Conservation (phyloP, 2,797 vertebrate genomes). For the Stomatorhinus walkeri region DNA sequence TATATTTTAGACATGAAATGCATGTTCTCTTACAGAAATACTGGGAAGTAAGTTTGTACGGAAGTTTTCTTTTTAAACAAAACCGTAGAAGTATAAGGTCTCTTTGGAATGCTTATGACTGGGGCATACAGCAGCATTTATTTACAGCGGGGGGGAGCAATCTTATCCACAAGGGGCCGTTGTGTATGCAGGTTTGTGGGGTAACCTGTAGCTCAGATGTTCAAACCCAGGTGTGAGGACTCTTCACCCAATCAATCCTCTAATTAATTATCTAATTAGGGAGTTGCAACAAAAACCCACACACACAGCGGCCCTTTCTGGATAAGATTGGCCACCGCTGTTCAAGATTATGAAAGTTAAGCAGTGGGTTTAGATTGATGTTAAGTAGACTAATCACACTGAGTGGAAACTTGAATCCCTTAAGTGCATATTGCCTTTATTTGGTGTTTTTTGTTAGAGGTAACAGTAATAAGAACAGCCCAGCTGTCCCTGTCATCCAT, state of each 20-base stretch:
- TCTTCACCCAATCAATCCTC: not conserved
- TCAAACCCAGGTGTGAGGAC: not conserved
- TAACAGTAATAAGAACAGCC: not conserved
- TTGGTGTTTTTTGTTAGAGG: not conserved
- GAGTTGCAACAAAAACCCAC: not conserved
- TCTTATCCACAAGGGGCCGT: not conserved
- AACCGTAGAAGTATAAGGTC: not conserved
- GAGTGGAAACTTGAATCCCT: not conserved
- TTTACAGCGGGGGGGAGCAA: not conserved
- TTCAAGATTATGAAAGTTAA: not conserved
- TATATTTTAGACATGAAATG: not conserved
- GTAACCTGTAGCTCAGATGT: not conserved
- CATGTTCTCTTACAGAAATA: not conserved
- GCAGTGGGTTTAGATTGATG: not conserved
- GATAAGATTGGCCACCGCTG: not conserved
- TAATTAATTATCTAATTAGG: not conserved
- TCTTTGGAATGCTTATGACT: not conserved
- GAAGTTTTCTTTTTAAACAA: not conserved
- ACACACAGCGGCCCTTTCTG: not conserved
- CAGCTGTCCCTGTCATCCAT: not conserved
- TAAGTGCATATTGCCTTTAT: not conserved
- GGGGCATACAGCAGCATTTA: not conserved
- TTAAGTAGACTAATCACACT: not conserved
- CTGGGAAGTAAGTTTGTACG: not conserved
- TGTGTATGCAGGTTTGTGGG: not conserved